A percentile compares a stretch with the other conserved stretches of the same genome.
These are phyloP conservation scores for Sturnira hondurensis DNA, from an alignment of 2,113 vertebrate genomes.

Conservation along the genomic window DNA sequence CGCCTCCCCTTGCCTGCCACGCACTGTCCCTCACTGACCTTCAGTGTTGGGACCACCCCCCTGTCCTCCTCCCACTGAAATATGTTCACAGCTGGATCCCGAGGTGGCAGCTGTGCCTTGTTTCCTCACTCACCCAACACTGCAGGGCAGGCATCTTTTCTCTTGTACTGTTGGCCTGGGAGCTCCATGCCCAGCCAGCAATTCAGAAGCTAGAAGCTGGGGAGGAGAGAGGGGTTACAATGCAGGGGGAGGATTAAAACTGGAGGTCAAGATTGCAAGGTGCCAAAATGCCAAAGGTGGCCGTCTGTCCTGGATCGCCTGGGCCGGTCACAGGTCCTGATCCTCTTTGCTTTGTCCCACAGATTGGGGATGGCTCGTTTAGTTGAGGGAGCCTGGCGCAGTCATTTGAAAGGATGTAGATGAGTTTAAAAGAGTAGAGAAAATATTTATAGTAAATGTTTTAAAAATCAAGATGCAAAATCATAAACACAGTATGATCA, in stretches of 20 bases:
- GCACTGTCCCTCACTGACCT: not conserved
- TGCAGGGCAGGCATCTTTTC: not conserved
- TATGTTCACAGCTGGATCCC: not conserved
- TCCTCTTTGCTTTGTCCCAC: not conserved
- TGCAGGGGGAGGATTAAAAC: not conserved
- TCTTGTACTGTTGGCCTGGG: not conserved
- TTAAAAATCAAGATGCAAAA: not conserved
- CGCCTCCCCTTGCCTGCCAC: not conserved
- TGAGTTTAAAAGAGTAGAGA: constrained; percentile 13
- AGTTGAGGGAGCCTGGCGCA: not conserved
- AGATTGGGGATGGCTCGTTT: not conserved
- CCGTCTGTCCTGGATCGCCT: not conserved
- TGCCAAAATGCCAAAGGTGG: not conserved
- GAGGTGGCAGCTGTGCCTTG: not conserved
- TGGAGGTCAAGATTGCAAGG: not conserved
- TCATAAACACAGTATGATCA: not conserved
- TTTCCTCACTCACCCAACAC: not conserved
- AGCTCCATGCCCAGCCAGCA: not conserved
- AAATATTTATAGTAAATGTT: not conserved
- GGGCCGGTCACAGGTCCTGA: not conserved
- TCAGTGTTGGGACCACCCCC: not conserved
- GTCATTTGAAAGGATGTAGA: not conserved
- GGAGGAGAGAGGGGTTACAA: not conserved
- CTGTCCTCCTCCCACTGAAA: not conserved
- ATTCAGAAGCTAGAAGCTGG: not conserved